Evolutionary conservation across 1,140 invertebrate genomes (phyloP), one percentile per base, ranked within the genome.

Genomic region (Helicoverpa armigera): DNA sequence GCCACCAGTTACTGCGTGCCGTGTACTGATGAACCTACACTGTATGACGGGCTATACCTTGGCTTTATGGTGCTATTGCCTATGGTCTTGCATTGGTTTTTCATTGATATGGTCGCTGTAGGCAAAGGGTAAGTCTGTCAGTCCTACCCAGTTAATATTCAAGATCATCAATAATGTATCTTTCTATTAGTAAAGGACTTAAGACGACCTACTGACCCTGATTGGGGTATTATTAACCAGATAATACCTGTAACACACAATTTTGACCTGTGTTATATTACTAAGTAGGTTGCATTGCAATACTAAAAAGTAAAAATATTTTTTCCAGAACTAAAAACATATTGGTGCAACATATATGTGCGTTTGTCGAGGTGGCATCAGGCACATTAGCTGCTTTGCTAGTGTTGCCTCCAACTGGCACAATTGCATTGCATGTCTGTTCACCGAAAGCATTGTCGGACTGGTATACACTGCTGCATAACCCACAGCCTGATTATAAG

Each of bases 401-500:
- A 16, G 89, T 98, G 2, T 96, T 97, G 69, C 96, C 98, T 35
- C 98, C 98, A 0, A 88, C 97, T 13, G 98, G 98, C 50, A 95
- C 95, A 1, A 96, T 99, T 54, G 89, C 93, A 9, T 95, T 99
- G 3, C 96, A 96, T 85, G 97, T 98, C 1, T 99, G 99, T 89
- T 96, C 95, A 70, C 97, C 97, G 0, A 95, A 96, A 51, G 96
- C 96, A 18, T 93, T 99, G 5, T 97, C 98, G 0, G 99, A 99
- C 94, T 99, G 99, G 99, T 99, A 99, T 91, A 99, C 99, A 0
- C 92, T 99, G 78, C 95, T 99, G 23, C 98, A 99, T 83, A 99
- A 99, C 95, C 99, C 99, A 31, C 97, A 96, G 85, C 98, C 98
- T 9, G 98, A 99, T 92, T 99, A 99, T 95, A 97, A 98, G 85